phyloP scores from a whole-genome alignment of 2,888 invertebrate genomes.

The Pyrrhia umbra region DNA sequence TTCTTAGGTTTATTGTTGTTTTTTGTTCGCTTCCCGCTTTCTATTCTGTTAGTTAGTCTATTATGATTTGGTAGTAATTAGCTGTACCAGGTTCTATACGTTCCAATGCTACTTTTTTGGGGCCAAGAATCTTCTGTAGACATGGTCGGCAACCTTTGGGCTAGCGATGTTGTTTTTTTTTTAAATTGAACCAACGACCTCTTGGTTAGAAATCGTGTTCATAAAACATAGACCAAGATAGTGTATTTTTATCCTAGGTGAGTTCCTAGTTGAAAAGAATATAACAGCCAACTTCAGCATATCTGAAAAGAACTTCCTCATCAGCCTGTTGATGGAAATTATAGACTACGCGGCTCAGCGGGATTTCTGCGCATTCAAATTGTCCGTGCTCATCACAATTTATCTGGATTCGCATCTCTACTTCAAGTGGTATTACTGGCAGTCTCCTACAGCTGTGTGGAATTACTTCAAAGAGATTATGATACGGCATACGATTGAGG shows the following conservation, averaged over 20 bases:
- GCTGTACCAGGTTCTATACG: too few species aligned
- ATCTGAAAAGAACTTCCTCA: conserved; percentile 76
- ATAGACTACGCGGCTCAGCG: conserved; percentile 81
- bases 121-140: too few species aligned
- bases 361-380: conserved; percentile 74
- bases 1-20: conserved; percentile 68
- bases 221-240: background rate
- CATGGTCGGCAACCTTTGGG: too few species aligned
- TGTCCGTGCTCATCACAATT: conserved; percentile 78
- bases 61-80: too few species aligned
- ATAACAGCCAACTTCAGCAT: conserved; percentile 74
- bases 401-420: conserved; percentile 78
- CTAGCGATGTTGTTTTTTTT: too few species aligned
- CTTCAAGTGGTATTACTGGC: conserved; percentile 84
- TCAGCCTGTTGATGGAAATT: conserved; percentile 72
- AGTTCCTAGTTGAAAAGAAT: conserved; percentile 76
- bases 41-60: background rate
- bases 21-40: background rate
- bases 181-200: too few species aligned
- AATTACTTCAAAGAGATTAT: conserved; percentile 81
- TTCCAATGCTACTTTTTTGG: too few species aligned
- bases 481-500: conserved; percentile 84
- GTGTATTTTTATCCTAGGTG: conserved; percentile 62
- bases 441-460: conserved; percentile 77
- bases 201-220: too few species aligned